Base-by-base conservation (phyloP, 2,888 invertebrate species). In the Diarsia rubi region DNA sequence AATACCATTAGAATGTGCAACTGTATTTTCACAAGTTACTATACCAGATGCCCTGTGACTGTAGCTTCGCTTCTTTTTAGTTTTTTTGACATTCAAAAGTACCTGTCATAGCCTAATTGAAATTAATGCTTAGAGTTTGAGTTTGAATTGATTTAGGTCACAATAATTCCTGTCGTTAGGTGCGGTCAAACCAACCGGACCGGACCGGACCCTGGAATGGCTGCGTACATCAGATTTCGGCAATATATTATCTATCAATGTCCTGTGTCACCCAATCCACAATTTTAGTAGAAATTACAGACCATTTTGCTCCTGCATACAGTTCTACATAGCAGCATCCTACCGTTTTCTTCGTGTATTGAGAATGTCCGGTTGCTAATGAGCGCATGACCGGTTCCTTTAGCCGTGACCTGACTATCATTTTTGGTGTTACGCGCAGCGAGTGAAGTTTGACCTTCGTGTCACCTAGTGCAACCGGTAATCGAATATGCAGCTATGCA, bases 361-460 rank as follows among this genome's bases (percentile, higher is more conserved):
- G 21, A 44, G 63, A 72, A 73, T 64, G 59, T 73, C 67, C 69
- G 73, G 14, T 44, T 69, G 47, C 73, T 44, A 67, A 79, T 67
- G 67, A 73, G 83, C 73, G 59, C 69, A 73, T 67, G 63, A 83
- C 83, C 73, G 67, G 73, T 78, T 78, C 69, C 63, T 67, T 69
- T 71, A 67, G 69, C 79, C 81, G 44, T 81, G 83, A 83, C 81
- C 83, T 64, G 74, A 24, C 66, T 67, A 69, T 54, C 31, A 54
- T 74, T 83, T 81, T 81, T 68, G 79, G 80, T 69, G 45, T 44
- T 66, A 73, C 47, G 65, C 52, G 66, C 49, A 49, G 44, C 70
- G 78, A 77, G 62, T 37, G 69, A 73, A 14, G 69, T 44, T 47
- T 69, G 79, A 79, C 79, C 83, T 81, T 73, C 79, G 66, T 70